A percentile compares a stretch with the other conserved stretches of the same genome.
Conservation (phyloP, 1,140 invertebrate genomes). For the Bombus fervidus region DNA sequence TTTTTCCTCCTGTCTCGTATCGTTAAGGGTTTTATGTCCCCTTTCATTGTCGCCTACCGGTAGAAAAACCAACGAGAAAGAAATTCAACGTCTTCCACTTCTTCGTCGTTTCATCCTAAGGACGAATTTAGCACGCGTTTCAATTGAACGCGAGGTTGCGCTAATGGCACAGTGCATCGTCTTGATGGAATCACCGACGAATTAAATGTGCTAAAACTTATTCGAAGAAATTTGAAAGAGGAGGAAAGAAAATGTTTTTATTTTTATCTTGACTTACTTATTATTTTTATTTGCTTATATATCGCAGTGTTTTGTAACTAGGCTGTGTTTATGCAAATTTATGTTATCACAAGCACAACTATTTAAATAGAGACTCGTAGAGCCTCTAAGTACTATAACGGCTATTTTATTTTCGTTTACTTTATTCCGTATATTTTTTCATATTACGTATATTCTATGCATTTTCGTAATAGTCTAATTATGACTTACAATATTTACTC, state of each 20-base stretch:
- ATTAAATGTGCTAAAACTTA: background rate
- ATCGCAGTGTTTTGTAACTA: too few relatives aligned
- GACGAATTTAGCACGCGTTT: conserved; percentile 32
- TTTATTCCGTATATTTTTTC: too few relatives aligned
- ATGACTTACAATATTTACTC: too few relatives aligned
- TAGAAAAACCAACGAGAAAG: conserved; percentile 5
- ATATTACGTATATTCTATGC: too few relatives aligned
- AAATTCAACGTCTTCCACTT: background rate
- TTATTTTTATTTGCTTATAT: too few relatives aligned
- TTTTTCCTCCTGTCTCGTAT: conserved; percentile 37
- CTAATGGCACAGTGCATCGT: background rate
- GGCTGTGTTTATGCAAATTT: too few relatives aligned
- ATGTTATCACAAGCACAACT: too few relatives aligned
- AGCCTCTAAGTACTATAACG: too few relatives aligned
- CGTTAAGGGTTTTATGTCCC: conserved; percentile 54
- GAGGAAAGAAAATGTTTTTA: background rate
- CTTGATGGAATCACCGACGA: background rate
- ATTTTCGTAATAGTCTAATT: too few relatives aligned
- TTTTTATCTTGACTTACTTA: background rate
- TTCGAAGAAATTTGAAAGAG: background rate
- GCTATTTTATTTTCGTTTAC: too few relatives aligned
- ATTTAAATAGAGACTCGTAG: too few relatives aligned
- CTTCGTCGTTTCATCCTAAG: background rate
- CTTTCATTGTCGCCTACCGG: conserved; percentile 36
- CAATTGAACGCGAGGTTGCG: background rate